These are phyloP conservation scores for Rallus crepitans DNA, from an alignment of 2,797 vertebrate species.

Conservation along the genomic window DNA sequence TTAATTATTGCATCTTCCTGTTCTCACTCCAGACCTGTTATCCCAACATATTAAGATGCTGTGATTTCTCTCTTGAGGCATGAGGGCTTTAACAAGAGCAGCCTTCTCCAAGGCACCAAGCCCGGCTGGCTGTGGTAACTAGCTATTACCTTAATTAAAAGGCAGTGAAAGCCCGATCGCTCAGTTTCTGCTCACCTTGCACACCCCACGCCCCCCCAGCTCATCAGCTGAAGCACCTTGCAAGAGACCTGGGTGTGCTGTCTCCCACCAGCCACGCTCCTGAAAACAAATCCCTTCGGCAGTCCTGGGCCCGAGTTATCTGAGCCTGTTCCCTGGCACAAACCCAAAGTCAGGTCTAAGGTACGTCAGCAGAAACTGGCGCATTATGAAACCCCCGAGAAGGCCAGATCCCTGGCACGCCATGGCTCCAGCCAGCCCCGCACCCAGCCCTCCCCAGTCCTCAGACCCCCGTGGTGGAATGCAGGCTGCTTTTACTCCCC, in stretches of 20 bases:
- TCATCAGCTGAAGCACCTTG: not conserved
- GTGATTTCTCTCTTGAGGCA: not conserved
- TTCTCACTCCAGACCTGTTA: not conserved
- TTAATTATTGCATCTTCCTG: not conserved
- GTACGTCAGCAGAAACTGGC: not conserved
- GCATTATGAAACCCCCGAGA: accelerated
- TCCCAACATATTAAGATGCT: not conserved
- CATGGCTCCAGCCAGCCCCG: accelerated
- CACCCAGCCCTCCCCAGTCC: not conserved
- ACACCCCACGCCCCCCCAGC: not conserved
- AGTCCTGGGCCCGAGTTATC: accelerated
- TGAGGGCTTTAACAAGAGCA: not conserved
- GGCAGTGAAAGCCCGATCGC: not conserved
- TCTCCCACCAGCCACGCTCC: not conserved
- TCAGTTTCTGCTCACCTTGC: not conserved
- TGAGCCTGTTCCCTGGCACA: not conserved
- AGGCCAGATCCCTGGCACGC: accelerated
- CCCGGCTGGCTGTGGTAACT: not conserved
- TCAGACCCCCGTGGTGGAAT: accelerated
- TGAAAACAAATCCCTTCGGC: not conserved
- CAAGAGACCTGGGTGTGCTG: accelerated
- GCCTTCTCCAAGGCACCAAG: not conserved
- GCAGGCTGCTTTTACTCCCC: accelerated
- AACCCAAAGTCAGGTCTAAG: not conserved
- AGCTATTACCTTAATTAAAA: not conserved